Conservation (phyloP, 2,888 invertebrate genomes). For the Arctia plantaginis region DNA sequence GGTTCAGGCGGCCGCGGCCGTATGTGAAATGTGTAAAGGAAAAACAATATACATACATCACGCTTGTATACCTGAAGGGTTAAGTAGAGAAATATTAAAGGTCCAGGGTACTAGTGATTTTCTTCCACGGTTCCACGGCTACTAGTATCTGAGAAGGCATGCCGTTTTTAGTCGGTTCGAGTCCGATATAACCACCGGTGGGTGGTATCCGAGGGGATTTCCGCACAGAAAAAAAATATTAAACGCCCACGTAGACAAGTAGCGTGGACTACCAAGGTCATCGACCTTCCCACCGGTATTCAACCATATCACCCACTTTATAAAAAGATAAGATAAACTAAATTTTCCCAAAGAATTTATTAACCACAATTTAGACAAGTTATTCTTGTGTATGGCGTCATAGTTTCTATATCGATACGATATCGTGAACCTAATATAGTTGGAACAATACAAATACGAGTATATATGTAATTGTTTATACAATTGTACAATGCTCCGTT, state of each 20-base stretch:
- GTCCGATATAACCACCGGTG: too few relatives aligned
- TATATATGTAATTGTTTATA: background rate
- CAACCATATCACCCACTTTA: constrained; percentile 4
- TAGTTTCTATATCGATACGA: background rate
- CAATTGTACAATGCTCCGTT: background rate
- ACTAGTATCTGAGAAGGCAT: too few relatives aligned
- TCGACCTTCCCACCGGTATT: constrained; percentile 1
- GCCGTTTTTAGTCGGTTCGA: too few relatives aligned
- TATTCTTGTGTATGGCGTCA: background rate
- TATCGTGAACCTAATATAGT: background rate
- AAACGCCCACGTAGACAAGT: background rate
- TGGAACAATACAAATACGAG: background rate
- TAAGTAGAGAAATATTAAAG: background rate
- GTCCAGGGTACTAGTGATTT: too few relatives aligned
- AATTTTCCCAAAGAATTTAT: background rate
- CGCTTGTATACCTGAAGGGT: background rate
- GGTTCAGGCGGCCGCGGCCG: too few relatives aligned
- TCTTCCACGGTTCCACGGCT: too few relatives aligned
- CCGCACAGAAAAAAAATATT: too few relatives aligned
- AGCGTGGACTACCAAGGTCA: background rate
- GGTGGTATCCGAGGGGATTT: too few relatives aligned
- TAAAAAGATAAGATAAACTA: background rate
- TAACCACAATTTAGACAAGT: background rate
- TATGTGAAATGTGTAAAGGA: too few relatives aligned
- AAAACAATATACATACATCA: background rate